Evolutionary conservation across 2,888 invertebrate genomes (phyloP).

Genomic region (Hirudinaria manillensis): DNA sequence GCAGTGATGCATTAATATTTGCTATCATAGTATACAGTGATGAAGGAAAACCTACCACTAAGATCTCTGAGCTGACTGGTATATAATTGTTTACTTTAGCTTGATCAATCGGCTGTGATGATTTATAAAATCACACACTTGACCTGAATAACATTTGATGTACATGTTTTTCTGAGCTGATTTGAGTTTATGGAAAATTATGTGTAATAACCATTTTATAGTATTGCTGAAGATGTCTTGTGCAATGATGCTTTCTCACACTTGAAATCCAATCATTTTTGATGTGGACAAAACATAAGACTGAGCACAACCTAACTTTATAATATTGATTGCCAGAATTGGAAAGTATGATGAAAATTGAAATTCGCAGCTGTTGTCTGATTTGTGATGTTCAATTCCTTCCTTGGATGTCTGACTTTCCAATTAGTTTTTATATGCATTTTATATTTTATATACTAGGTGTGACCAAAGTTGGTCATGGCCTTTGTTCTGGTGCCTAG

Average conservation of each 20-base stretch:
- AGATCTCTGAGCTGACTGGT: slow-evolving; percentile 20
- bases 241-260: too few species aligned
- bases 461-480: too few species aligned
- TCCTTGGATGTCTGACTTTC: slow-evolving; percentile 29
- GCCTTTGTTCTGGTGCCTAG: background rate
- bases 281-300: too few species aligned
- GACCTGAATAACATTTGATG: slow-evolving; percentile 18
- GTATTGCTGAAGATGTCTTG: too few species aligned
- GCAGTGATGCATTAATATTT: slow-evolving; percentile 16
- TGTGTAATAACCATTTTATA: too few species aligned
- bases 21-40: background rate
- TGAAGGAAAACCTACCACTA: background rate
- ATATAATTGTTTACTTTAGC: background rate
- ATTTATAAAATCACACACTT: slow-evolving; percentile 9
- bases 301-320: too few species aligned
- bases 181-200: too few species aligned
- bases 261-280: too few species aligned
- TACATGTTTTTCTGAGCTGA: background rate
- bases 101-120: background rate
- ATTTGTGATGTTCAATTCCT: slow-evolving; percentile 18
- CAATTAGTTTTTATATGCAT: too few species aligned
- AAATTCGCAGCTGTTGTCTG: slow-evolving; percentile 24
- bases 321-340: too few species aligned
- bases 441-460: too few species aligned
- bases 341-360: background rate